These are phyloP conservation scores for Sussaba pulchella DNA, from an alignment of 2,888 invertebrate genomes.

Conservation along the genomic window DNA sequence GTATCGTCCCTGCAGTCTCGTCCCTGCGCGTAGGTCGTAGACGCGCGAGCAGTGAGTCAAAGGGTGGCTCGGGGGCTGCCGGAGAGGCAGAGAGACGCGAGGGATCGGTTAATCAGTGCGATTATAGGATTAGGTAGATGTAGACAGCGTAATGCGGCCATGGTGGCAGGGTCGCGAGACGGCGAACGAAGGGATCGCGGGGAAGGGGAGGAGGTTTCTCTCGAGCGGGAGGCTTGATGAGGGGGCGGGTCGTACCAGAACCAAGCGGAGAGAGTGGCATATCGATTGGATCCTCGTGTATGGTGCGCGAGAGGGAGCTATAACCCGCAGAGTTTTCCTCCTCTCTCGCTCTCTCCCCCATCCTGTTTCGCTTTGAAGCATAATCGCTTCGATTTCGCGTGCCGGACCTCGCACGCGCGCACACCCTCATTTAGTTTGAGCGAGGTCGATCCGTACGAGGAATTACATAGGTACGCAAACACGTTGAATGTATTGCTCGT, in stretches of 20 bases:
- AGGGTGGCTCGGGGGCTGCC: constrained; percentile 39
- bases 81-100: constrained; percentile 51
- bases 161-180: constrained; percentile 40
- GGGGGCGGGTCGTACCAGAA: constrained; percentile 40
- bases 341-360: constrained; percentile 18
- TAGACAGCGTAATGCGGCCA: constrained; percentile 61
- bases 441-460: constrained; percentile 27
- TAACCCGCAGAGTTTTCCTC: constrained; percentile 48
- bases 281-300: constrained; percentile 74
- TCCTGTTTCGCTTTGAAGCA: constrained; percentile 72
- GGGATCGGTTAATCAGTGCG: constrained; percentile 70
- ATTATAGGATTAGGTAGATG: constrained; percentile 71
- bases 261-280: constrained; percentile 50
- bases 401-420: constrained; percentile 51
- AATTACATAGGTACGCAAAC: constrained; percentile 2
- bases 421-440: constrained; percentile 34
- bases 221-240: constrained; percentile 54
- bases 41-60: constrained; percentile 31
- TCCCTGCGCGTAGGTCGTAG: constrained; percentile 12
- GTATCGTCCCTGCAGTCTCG: neutral
- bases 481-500: constrained; percentile 12
- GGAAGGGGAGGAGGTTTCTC: constrained; percentile 24
- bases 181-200: constrained; percentile 17
- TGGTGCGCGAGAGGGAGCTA: constrained; percentile 45
- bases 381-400: constrained; percentile 72